Evolutionary conservation across 2,113 vertebrate species (phyloP), one percentile per base, ranked within the genome.

Genomic region (Corythoichthys intestinalis): DNA sequence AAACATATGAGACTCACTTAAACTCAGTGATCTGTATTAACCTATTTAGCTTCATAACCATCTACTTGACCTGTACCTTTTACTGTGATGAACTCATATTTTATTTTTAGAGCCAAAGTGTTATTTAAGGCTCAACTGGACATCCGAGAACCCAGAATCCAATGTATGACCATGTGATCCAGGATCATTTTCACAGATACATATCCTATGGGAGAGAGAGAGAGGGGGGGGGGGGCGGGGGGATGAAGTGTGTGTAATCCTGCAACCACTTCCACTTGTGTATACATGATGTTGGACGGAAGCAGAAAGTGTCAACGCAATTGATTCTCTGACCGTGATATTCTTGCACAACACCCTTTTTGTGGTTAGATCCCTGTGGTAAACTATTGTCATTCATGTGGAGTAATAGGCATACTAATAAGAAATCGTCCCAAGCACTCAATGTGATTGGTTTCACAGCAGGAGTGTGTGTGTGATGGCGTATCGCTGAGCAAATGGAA

Each of bases 401-500:
- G 61, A 54, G 52, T 47, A 65, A 59, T 65, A 52, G 62, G 46
- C 38, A 72, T 73, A 67, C 67, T 58, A 66, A 74, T 71, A 49
- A 71, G 49, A 10, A 38, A 37, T 61, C n/a, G 65, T 73, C 61
- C 72, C 61, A 15, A 28, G n/a, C 41, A 35, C 11, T 74, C 35
- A 9, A 4, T 76, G 57, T 46, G 69, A 75, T 86, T 73, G 52
- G 46, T 76, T 47, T 70, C 76, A 46, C 59, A 53, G 49, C 57
- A 59, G 6, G 56, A 67, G 37, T 39, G 34, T 79, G 70, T 86
- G 83, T 85, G 71, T 70, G 83, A 75, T 82, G 76, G 82, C 81
- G 85, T 76, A 79, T 86, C 70, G 88, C 91, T 94, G 91, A 94
- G 90, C 88, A 87, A 85, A 92, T 91, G 93, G 93, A 94, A 94